These are phyloP conservation scores for Cettia cetti DNA, from an alignment of 2,113 vertebrate species.

Conservation along the genomic window DNA sequence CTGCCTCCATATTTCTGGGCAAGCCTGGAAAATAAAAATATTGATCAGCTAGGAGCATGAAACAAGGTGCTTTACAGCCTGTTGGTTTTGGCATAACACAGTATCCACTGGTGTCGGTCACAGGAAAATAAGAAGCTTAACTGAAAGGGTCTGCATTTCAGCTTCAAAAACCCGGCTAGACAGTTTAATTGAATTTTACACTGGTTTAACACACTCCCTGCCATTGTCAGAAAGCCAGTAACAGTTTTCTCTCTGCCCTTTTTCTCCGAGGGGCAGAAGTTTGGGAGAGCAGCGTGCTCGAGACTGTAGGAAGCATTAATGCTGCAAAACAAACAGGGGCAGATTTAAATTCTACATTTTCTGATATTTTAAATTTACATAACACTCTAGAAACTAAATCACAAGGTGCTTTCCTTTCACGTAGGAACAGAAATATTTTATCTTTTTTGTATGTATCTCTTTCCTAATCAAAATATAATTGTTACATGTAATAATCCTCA, in stretches of 20 bases:
- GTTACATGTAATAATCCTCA: conserved; percentile 39
- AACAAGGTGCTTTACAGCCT: conserved; percentile 88
- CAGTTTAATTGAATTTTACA: conserved; percentile 90
- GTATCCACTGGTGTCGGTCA: conserved; percentile 82
- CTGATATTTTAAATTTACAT: conserved; percentile 4
- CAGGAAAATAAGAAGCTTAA: conserved; percentile 87
- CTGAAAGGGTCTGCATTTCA: conserved; percentile 87
- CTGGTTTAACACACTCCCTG: conserved; percentile 85
- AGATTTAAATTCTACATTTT: conserved; percentile 12
- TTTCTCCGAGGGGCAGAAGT: conserved; percentile 71
- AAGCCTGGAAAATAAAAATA: conserved; percentile 91
- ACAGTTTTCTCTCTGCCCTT: conserved; percentile 74
- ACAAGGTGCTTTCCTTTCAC: background rate
- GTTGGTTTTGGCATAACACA: conserved; percentile 88
- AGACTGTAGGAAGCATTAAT: conserved; percentile 40
- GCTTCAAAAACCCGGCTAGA: conserved; percentile 86
- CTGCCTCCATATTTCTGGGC: conserved; percentile 98
- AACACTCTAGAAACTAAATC: conserved; percentile 10
- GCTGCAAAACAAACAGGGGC: conserved; percentile 55
- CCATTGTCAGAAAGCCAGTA: conserved; percentile 80
- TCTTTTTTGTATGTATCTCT: background rate
- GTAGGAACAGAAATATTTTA: background rate
- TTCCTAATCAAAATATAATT: conserved; percentile 56
- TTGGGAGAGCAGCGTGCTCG: conserved; percentile 53
- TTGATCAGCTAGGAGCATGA: conserved; percentile 86